Evolutionary conservation across 2,888 invertebrate genomes (phyloP).

Genomic region (Scelioninae gen. 1): DNA sequence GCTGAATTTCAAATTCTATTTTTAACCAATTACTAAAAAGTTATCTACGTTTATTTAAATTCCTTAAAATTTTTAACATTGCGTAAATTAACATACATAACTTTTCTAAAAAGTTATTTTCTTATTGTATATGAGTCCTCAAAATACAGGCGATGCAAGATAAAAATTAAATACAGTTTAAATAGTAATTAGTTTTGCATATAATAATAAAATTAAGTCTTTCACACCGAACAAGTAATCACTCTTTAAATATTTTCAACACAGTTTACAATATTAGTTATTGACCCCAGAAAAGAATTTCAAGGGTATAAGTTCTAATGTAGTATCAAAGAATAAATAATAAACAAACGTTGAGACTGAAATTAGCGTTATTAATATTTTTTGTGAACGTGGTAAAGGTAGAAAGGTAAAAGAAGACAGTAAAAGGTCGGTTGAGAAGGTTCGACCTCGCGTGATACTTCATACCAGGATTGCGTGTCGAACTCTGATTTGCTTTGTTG

Average conservation of each 20-base stretch:
- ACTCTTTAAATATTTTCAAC: background rate
- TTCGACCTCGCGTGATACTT: constrained; percentile 82
- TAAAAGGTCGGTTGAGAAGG: constrained; percentile 75
- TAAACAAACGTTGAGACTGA: constrained; percentile 45
- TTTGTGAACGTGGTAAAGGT: constrained; percentile 58
- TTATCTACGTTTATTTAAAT: background rate
- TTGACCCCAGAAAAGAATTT: background rate
- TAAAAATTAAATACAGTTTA: constrained; percentile 2
- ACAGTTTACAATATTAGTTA: background rate
- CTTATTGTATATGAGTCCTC: background rate
- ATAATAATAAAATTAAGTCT: constrained; percentile 19
- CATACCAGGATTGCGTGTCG: constrained; percentile 83
- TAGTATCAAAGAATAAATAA: background rate
- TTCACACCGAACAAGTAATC: constrained; percentile 12
- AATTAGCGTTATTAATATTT: constrained; percentile 69
- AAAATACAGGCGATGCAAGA: constrained; percentile 10
- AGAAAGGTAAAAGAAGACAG: constrained; percentile 73
- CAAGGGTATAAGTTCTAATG: constrained; percentile 9
- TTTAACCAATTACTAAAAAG: no score
- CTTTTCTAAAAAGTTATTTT: constrained; percentile 6
- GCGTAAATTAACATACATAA: background rate
- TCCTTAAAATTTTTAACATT: background rate
- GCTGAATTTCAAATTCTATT: no score
- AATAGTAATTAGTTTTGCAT: constrained; percentile 10
- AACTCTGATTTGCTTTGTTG: constrained; percentile 84